These are phyloP conservation scores for Athrips mouffetella DNA, from an alignment of 2,888 invertebrate genomes.

Conservation along the genomic window DNA sequence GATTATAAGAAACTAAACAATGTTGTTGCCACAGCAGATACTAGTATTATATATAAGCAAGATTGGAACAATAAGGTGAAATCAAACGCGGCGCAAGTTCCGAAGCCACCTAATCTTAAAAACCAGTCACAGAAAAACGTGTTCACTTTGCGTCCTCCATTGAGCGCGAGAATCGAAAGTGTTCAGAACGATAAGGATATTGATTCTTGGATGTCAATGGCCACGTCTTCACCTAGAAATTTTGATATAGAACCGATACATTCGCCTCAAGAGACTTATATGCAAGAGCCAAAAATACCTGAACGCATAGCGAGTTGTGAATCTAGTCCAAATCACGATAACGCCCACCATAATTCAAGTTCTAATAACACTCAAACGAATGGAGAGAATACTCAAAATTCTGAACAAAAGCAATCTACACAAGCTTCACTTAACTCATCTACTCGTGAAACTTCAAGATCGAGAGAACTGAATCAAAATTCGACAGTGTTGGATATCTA, in stretches of 20 bases:
- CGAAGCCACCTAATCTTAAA: slow-evolving; percentile 35
- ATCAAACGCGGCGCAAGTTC: slow-evolving; percentile 32
- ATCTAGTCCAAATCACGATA: background rate
- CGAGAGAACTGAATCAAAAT: slow-evolving; percentile 49
- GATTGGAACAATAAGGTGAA: slow-evolving; percentile 59
- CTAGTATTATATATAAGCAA: slow-evolving; percentile 40
- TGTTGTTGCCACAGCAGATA: slow-evolving; percentile 36
- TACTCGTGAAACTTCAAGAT: slow-evolving; percentile 30
- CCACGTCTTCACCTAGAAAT: slow-evolving; percentile 57
- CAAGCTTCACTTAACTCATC: slow-evolving; percentile 17
- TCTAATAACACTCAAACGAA: background rate
- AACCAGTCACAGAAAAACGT: slow-evolving; percentile 53
- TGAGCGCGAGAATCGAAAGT: slow-evolving; percentile 63
- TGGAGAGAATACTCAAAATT: background rate
- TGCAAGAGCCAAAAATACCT: slow-evolving; percentile 8
- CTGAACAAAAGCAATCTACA: slow-evolving; percentile 2
- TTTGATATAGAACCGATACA: slow-evolving; percentile 34
- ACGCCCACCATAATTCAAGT: too few species aligned
- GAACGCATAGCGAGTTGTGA: slow-evolving; percentile 10
- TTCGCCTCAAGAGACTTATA: slow-evolving; percentile 6
- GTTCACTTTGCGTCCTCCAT: slow-evolving; percentile 44
- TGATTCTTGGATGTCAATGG: slow-evolving; percentile 72
- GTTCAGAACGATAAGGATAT: slow-evolving; percentile 69
- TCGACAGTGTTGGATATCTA: slow-evolving; percentile 72
- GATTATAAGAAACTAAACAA: slow-evolving; percentile 51